Conservation (phyloP, 1,140 invertebrate genomes). For the Zaprionus ghesquierei region DNA sequence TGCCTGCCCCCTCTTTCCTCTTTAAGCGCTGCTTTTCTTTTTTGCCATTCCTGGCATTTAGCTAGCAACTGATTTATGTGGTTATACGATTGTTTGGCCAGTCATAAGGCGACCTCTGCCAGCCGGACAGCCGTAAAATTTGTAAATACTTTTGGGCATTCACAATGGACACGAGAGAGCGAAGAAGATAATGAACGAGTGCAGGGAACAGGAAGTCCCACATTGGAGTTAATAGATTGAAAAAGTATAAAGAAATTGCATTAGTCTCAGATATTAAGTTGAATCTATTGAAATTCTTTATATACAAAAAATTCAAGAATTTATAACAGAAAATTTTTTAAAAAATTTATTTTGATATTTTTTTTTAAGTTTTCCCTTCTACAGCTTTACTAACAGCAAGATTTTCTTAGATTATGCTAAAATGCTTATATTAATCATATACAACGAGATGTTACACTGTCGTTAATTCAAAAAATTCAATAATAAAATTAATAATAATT, state of each 20-base stretch:
- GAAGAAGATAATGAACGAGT: neutral
- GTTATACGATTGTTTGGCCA: constrained; percentile 46
- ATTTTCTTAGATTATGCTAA: no score
- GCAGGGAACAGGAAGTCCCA: neutral
- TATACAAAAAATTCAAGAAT: no score
- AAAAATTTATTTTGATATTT: no score
- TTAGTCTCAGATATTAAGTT: no score
- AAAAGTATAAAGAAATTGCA: neutral
- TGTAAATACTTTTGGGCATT: constrained; percentile 74
- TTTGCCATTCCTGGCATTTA: constrained; percentile 62
- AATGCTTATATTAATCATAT: no score
- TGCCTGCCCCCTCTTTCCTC: neutral
- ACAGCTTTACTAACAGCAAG: no score
- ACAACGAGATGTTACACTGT: no score
- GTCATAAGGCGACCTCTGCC: constrained; percentile 44
- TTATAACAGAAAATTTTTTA: no score
- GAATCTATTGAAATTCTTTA: no score
- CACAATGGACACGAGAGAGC: constrained; percentile 18
- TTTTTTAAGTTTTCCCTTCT: no score
- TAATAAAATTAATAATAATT: no score
- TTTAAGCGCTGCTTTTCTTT: neutral
- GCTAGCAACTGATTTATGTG: constrained; percentile 78
- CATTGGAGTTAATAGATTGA: neutral
- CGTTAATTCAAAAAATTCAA: no score
- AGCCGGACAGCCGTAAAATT: constrained; percentile 56